Evolutionary conservation across 2,797 vertebrate species (phyloP).

Genomic region (Darevskia mixta): DNA sequence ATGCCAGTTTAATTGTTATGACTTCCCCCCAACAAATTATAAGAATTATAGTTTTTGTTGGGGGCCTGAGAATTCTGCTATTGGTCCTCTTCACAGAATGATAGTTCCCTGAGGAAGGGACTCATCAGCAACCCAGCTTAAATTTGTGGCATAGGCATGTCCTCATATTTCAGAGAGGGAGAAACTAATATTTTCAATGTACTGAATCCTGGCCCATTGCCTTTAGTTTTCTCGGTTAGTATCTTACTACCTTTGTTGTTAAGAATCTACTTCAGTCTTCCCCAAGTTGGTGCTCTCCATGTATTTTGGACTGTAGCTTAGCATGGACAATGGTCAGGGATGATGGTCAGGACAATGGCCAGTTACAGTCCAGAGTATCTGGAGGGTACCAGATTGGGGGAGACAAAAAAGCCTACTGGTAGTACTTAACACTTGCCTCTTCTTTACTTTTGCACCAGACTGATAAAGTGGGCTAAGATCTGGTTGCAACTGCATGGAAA

Average conservation of each 20-base stretch:
- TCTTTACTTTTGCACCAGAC: neutral
- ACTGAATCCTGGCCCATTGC: neutral
- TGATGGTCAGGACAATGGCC: too few relatives aligned
- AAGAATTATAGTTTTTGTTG: neutral
- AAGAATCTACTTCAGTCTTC: neutral
- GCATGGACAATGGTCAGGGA: too few relatives aligned
- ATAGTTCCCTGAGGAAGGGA: neutral
- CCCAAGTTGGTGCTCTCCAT: too few relatives aligned
- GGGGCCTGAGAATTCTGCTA: neutral
- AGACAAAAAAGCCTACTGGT: neutral
- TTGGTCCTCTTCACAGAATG: neutral
- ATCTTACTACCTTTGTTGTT: neutral
- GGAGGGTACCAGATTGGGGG: too few relatives aligned
- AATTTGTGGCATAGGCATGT: too few relatives aligned
- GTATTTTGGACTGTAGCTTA: too few relatives aligned
- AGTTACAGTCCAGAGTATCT: too few relatives aligned
- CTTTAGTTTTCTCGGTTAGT: neutral
- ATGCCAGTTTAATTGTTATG: neutral
- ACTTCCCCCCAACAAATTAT: neutral
- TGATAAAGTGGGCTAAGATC: neutral
- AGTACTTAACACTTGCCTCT: neutral
- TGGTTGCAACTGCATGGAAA: neutral
- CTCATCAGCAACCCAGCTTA: neutral
- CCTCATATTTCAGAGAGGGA: neutral
- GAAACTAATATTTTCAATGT: neutral